Conservation (phyloP, 2,113 vertebrate species). For the Callipepla californica region DNA sequence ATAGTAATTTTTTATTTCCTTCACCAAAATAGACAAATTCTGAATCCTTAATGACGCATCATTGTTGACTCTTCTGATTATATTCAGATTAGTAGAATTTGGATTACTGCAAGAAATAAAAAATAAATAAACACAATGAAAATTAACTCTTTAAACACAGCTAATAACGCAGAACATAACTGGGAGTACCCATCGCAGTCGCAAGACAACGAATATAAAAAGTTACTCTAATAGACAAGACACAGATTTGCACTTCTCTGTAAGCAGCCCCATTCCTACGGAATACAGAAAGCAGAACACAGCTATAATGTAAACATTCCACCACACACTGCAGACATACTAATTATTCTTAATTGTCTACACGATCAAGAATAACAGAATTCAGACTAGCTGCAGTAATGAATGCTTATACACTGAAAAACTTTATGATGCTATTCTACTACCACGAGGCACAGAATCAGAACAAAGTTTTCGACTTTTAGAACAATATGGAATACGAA, state of each 20-base stretch:
- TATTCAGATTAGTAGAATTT: conserved; percentile 89
- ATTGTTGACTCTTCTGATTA: conserved; percentile 97
- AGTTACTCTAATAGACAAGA: neutral
- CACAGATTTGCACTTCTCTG: neutral
- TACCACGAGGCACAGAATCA: neutral
- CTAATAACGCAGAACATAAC: neutral
- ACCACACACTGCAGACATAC: neutral
- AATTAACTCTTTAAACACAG: neutral
- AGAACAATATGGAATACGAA: neutral
- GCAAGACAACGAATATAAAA: neutral
- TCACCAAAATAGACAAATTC: conserved; percentile 93
- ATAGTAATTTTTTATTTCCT: conserved; percentile 94
- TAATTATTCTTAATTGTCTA: neutral
- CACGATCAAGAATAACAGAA: neutral
- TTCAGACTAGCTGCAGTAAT: neutral
- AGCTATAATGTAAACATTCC: neutral
- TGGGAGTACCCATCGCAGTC: neutral
- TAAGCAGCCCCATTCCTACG: neutral
- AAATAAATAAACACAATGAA: neutral
- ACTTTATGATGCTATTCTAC: neutral
- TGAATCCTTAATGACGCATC: conserved; percentile 93
- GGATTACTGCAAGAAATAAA: conserved; percentile 86
- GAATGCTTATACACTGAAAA: neutral
- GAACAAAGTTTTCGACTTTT: neutral
- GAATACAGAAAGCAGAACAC: neutral